Evolutionary conservation across 2,113 vertebrate species (phyloP), one percentile per base, ranked within the genome.

Genomic region (Platysternon megacephalum): DNA sequence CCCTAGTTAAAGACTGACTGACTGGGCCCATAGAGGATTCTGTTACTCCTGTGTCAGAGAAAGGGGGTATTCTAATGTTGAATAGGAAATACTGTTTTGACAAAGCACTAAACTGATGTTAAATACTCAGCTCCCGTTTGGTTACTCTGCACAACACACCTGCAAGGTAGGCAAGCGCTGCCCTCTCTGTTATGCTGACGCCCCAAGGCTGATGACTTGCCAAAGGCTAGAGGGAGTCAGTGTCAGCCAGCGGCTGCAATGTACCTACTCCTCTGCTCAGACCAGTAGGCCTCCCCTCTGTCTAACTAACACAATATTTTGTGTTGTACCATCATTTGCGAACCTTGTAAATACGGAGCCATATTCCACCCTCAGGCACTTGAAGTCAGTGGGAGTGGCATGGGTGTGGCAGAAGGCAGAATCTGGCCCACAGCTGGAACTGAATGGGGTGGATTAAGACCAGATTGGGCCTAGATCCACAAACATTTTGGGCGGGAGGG

Each of bases 81-180:
- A 1, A 51, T 11, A 46, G 5, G 19, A 78, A 79, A 74, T 44
- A 14, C 10, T 29, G 24, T 93, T 92, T 4, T 93, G 91, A 51
- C 17, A 5, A 26, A 93, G 35, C 53, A 11, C 22, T 4, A 24
- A 51, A 10, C 28, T 68, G 90, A 82, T 65, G 56, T n/a, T 2
- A 35, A 90, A 13, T 53, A 5, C 17, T 58, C 0, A 0, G n/a
- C 82, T 48, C 53, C 84, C 29, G 21, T 8, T 26, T 68, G 32
- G n/a, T 85, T 1, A 5, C 6, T 68, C 39, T 0, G 0, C n/a
- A 26, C 5, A 32, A 44, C 0, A 0, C n/a, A 52, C 19, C n/a
- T 1, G 2, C 2, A 0, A 11, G 42, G 26, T 16, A 46, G 51
- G 49, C 56, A 26, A 46, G n/a, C 65, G 51, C 39, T 72, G 65